Evolutionary conservation across 2,888 invertebrate genomes (phyloP).

Genomic region (Celastrina argiolus): DNA sequence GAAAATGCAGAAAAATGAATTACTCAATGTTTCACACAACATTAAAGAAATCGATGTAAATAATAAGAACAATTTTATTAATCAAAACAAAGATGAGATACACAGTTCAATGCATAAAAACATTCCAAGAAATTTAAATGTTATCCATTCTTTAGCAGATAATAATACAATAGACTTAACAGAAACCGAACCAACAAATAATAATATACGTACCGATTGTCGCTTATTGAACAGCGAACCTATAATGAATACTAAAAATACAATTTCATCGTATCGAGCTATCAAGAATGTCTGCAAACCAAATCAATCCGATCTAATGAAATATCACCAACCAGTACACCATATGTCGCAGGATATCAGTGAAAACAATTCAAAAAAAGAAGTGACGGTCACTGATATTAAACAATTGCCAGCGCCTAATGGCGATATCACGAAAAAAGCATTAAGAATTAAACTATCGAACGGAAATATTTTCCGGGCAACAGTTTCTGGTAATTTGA

Average conservation of each 20-base stretch:
- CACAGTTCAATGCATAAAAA: neutral
- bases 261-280: neutral
- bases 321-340: neutral
- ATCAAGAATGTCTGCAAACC: no score
- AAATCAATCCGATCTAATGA: neutral
- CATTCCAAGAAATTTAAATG: neutral
- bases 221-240: neutral
- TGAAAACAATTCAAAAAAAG: neutral
- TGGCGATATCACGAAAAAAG: conserved; percentile 43
- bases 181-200: neutral
- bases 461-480: conserved; percentile 57
- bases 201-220: neutral
- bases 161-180: neutral
- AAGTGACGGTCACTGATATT: conserved; percentile 30
- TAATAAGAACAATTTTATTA: neutral
- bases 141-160: neutral
- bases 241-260: neutral
- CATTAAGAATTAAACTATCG: conserved; percentile 50
- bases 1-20: neutral
- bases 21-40: neutral
- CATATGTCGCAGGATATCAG: neutral
- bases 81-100: no score
- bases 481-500: conserved; percentile 49
- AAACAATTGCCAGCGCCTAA: conserved; percentile 42
- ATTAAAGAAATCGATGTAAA: neutral